Conservation (phyloP, 2,113 vertebrate genomes). For the Silurus glanis region DNA sequence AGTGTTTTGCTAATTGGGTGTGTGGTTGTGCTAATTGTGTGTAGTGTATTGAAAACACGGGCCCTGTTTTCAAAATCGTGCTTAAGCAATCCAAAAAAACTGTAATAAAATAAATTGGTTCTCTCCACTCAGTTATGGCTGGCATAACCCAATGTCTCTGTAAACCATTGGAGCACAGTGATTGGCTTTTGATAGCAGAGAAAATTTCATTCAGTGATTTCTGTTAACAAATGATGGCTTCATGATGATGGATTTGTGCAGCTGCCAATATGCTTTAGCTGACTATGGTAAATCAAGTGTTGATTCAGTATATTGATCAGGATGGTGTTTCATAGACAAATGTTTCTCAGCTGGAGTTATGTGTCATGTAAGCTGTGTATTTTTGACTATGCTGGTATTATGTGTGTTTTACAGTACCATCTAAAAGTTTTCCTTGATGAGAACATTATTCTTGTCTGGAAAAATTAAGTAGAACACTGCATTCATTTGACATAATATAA, state of each 20-base stretch:
- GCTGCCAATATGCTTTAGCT: slow-evolving; percentile 44
- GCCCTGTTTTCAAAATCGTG: too few relatives aligned
- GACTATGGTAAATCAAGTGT: slow-evolving; percentile 44
- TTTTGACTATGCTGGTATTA: neutral
- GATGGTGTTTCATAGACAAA: neutral
- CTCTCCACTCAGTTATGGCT: slow-evolving; percentile 75
- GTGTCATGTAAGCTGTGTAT: neutral
- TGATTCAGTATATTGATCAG: slow-evolving; percentile 51
- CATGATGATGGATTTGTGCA: slow-evolving; percentile 49
- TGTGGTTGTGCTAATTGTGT: too few relatives aligned
- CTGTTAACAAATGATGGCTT: slow-evolving; percentile 48
- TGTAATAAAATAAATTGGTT: slow-evolving; percentile 76
- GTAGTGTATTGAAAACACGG: too few relatives aligned
- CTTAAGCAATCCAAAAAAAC: too few relatives aligned
- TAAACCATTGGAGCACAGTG: slow-evolving; percentile 65
- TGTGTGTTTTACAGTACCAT: neutral
- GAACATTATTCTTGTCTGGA: neutral
- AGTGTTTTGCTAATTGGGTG: too few relatives aligned
- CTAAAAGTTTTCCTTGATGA: neutral
- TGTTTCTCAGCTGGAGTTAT: slow-evolving; percentile 13
- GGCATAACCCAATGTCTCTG: slow-evolving; percentile 1
- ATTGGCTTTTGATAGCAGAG: slow-evolving; percentile 52
- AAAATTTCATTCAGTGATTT: slow-evolving; percentile 45
- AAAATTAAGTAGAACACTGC: neutral
- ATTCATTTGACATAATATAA: neutral